Percentiles rank a stretch among this genome's conserved stretches.
These are phyloP conservation scores for Pocillopora verrucosa DNA, from an alignment of 64 coral and sea anemone species.

Conservation along the genomic window DNA sequence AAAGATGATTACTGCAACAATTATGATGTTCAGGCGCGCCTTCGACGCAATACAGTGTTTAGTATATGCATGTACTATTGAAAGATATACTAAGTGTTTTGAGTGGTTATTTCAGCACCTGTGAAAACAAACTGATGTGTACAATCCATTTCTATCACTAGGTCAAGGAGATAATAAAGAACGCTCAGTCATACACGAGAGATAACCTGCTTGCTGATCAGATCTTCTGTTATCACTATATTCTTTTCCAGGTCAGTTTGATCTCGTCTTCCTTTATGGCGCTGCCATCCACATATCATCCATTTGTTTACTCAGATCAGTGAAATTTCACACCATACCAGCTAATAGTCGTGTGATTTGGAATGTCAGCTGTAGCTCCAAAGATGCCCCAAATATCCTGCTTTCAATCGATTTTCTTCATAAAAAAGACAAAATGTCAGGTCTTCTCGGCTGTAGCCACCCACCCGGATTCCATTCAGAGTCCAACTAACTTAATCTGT, in stretches of 20 bases:
- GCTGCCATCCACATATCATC: no score
- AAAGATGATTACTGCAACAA: no score
- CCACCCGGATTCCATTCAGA: neutral
- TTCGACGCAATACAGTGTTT: no score
- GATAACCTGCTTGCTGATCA: conserved; percentile 71
- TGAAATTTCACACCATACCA: no score
- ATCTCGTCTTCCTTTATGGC: neutral
- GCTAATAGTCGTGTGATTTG: no score
- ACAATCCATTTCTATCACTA: conserved; percentile 29
- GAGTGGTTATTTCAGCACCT: no score
- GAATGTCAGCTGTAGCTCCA: no score
- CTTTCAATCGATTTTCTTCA: no score
- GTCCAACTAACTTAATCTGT: neutral
- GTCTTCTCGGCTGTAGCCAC: neutral
- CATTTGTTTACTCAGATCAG: no score
- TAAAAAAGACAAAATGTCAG: neutral
- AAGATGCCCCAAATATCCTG: no score
- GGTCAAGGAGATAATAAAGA: conserved; percentile 78
- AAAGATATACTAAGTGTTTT: neutral
- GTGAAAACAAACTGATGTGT: neutral
- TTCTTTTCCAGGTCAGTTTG: conserved; percentile 64
- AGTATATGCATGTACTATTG: no score
- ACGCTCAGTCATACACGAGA: conserved; percentile 69
- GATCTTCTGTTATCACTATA: conserved; percentile 90
- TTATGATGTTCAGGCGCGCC: no score